These are phyloP conservation scores for Drosophila paranaensis DNA, from an alignment of 2,888 invertebrate genomes.

Conservation along the genomic window DNA sequence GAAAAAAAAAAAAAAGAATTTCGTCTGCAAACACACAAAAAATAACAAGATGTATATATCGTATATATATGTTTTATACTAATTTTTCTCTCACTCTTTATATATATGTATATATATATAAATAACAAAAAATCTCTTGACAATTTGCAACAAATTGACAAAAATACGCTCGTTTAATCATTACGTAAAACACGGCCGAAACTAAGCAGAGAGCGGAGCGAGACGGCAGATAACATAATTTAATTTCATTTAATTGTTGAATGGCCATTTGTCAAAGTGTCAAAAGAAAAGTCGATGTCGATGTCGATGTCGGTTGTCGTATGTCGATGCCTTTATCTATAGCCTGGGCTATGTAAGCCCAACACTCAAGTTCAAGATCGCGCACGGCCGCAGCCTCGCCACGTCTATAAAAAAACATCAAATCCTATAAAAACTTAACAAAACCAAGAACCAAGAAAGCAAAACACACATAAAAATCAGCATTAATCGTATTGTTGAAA, in stretches of 20 bases:
- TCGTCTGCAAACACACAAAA: constrained; percentile 36
- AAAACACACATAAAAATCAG: constrained; percentile 22
- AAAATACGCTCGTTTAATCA: constrained; percentile 74
- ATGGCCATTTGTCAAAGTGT: constrained; percentile 64
- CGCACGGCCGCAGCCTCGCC: neutral
- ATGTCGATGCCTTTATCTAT: constrained; percentile 32
- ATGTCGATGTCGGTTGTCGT: constrained; percentile 37
- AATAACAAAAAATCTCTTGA: constrained; percentile 49
- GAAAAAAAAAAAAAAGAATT: constrained; percentile 19
- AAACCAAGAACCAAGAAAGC: neutral
- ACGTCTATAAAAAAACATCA: constrained; percentile 15
- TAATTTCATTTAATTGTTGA: constrained; percentile 38
- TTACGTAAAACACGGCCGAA: constrained; percentile 66
- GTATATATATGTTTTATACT: constrained; percentile 43
- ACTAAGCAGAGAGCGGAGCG: constrained; percentile 19
- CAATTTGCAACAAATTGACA: constrained; percentile 76
- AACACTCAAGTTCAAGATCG: constrained; percentile 71
- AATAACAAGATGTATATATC: constrained; percentile 57
- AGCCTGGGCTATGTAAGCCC: constrained; percentile 49
- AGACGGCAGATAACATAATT: constrained; percentile 22
- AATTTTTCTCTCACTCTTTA: constrained; percentile 26
- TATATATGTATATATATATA: constrained; percentile 41
- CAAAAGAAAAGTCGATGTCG: constrained; percentile 42
- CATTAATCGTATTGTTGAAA: constrained; percentile 21
- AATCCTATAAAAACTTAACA: neutral